Conservation (phyloP, 2,888 invertebrate genomes). For the Charanyca ferruginea region DNA sequence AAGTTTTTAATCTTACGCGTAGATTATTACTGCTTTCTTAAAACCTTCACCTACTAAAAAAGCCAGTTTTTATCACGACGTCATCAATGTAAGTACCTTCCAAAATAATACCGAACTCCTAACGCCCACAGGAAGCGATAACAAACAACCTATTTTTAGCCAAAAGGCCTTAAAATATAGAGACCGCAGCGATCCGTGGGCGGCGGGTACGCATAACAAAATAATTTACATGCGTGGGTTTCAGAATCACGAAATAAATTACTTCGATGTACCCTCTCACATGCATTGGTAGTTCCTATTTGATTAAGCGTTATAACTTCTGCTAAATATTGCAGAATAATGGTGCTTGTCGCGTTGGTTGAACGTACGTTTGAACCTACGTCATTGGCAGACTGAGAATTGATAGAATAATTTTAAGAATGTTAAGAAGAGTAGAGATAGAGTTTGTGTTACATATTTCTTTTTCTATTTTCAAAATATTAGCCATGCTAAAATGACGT, state of each 20-base stretch:
- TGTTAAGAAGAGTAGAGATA: too few relatives aligned
- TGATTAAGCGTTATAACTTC: constrained; percentile 1
- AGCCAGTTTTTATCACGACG: neutral
- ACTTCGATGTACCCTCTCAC: constrained; percentile 3
- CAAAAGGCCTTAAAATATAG: constrained; percentile 28
- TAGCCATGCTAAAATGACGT: too few relatives aligned
- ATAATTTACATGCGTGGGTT: constrained; percentile 40
- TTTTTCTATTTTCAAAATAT: too few relatives aligned
- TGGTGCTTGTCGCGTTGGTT: neutral
- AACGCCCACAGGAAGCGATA: constrained; percentile 2
- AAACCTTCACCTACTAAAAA: neutral
- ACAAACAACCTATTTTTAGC: constrained; percentile 8
- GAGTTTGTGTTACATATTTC: too few relatives aligned
- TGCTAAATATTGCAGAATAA: neutral
- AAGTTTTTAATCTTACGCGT: neutral
- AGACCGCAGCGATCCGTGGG: constrained; percentile 30
- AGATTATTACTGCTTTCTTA: neutral
- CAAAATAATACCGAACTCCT: constrained; percentile 1
- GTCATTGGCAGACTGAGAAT: too few relatives aligned
- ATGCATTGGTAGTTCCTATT: neutral
- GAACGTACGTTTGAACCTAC: too few relatives aligned
- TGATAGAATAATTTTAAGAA: too few relatives aligned
- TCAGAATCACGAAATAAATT: constrained; percentile 25
- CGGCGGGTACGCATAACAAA: constrained; percentile 14
- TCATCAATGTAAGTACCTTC: neutral